phyloP scores from a whole-genome alignment of 1,140 invertebrate species.

The Portunus trituberculatus region DNA sequence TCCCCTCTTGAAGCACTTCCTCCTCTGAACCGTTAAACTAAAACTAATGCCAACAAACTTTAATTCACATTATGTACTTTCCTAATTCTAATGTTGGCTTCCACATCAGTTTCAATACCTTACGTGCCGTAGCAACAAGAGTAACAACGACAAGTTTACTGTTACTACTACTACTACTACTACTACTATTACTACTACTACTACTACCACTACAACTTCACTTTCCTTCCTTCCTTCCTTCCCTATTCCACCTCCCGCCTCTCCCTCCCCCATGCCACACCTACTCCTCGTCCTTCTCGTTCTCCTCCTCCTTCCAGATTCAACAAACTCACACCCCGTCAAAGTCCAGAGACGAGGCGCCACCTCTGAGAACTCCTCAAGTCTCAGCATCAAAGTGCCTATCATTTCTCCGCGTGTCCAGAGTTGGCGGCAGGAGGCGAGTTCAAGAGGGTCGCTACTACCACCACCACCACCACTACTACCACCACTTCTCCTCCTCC shows the following conservation, averaged over 20 bases:
- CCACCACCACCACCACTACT: not conserved
- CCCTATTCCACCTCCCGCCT: not conserved
- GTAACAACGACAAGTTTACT: too few relatives aligned
- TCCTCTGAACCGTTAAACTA: too few relatives aligned
- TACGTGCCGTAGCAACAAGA: too few relatives aligned
- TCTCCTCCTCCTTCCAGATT: slow-evolving; percentile 7
- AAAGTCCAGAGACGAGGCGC: slow-evolving; percentile 29
- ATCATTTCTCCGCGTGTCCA: slow-evolving; percentile 52
- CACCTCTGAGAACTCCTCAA: slow-evolving; percentile 32
- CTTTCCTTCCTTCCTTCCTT: too few relatives aligned
- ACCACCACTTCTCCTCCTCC: not conserved
- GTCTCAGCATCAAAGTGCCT: slow-evolving; percentile 49
- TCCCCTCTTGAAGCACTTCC: too few relatives aligned
- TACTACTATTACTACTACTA: too few relatives aligned
- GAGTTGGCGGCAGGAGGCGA: not conserved
- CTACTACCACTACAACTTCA: too few relatives aligned
- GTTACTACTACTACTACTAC: too few relatives aligned
- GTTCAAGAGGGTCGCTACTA: not conserved
- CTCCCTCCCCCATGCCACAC: not conserved
- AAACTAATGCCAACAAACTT: too few relatives aligned
- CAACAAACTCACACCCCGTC: slow-evolving; percentile 33
- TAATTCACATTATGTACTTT: too few relatives aligned
- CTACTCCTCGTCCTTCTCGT: not conserved
- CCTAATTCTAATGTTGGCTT: not conserved
- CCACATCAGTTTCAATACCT: not conserved